Evolutionary conservation across 2,113 vertebrate genomes (phyloP).

Genomic region (Mohoua ochrocephala): DNA sequence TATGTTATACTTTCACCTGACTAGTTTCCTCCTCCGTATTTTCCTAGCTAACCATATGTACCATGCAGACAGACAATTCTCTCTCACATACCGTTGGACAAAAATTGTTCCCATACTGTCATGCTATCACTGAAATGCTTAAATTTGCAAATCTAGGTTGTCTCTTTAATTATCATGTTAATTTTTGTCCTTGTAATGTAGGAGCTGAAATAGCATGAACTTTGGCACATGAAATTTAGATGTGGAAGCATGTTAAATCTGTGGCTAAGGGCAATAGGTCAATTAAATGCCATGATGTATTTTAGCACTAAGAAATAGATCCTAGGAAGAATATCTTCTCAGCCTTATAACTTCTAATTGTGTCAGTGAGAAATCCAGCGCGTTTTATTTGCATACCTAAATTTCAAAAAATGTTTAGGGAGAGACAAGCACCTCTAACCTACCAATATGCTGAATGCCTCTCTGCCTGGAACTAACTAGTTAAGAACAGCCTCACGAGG

Average conservation of each 20-base stretch:
- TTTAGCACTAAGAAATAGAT: background rate
- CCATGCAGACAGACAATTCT: background rate
- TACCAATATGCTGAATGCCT: background rate
- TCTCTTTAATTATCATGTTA: background rate
- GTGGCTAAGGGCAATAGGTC: background rate
- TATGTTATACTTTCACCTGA: background rate
- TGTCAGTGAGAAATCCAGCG: background rate
- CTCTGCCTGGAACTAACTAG: background rate
- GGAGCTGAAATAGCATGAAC: background rate
- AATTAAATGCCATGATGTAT: background rate
- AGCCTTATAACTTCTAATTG: background rate
- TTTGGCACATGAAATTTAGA: background rate
- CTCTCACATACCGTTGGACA: background rate
- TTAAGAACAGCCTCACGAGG: background rate
- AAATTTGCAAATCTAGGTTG: background rate
- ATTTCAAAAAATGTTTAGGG: background rate
- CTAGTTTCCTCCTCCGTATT: background rate
- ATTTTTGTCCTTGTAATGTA: background rate
- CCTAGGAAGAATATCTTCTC: background rate
- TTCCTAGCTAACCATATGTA: background rate
- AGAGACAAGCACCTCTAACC: background rate
- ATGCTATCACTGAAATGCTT: background rate
- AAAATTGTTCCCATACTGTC: background rate
- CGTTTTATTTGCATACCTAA: background rate
- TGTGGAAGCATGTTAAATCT: background rate